These are phyloP conservation scores for Hassar affinis DNA, from an alignment of 2,113 vertebrate genomes.

Conservation along the genomic window DNA sequence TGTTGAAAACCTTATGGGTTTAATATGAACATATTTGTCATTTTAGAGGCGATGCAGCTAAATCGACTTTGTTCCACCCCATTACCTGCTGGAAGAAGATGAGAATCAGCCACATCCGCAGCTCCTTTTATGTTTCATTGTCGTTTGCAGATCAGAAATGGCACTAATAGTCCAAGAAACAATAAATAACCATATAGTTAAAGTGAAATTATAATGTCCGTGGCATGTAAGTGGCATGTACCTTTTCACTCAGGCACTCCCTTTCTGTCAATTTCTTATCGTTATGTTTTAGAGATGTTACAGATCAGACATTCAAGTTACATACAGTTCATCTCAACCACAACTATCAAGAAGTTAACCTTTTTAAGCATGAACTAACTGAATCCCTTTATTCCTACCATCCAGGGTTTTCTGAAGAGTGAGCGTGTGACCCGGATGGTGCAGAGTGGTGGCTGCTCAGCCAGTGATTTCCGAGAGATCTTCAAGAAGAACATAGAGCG, in stretches of 20 bases:
- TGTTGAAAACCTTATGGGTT: slow-evolving; percentile 24
- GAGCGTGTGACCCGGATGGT: slow-evolving; percentile 95
- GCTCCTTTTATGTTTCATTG: slow-evolving; percentile 41
- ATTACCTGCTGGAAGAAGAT: slow-evolving; percentile 51
- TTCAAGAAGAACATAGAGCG: slow-evolving; percentile 98
- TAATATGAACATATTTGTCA: slow-evolving; percentile 30
- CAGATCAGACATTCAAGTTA: neutral
- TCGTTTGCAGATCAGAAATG: slow-evolving; percentile 40
- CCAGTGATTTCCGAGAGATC: slow-evolving; percentile 92
- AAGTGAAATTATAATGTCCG: slow-evolving; percentile 12
- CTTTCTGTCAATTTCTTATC: neutral
- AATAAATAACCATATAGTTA: slow-evolving; percentile 12
- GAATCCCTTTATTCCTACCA: slow-evolving; percentile 2
- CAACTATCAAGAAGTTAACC: neutral
- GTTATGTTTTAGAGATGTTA: neutral
- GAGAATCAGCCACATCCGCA: slow-evolving; percentile 57
- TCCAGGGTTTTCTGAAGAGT: slow-evolving; percentile 91
- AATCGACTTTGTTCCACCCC: slow-evolving; percentile 52
- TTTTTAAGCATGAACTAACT: neutral
- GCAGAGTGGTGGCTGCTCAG: slow-evolving; percentile 90
- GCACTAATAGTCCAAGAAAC: slow-evolving; percentile 19
- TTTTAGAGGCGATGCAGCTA: slow-evolving; percentile 30
- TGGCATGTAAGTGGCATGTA: neutral
- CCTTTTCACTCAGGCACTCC: slow-evolving; percentile 1
- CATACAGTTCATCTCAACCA: neutral